Evolutionary conservation across 2,797 vertebrate genomes (phyloP).

Genomic region (Melanogrammus aeglefinus): DNA sequence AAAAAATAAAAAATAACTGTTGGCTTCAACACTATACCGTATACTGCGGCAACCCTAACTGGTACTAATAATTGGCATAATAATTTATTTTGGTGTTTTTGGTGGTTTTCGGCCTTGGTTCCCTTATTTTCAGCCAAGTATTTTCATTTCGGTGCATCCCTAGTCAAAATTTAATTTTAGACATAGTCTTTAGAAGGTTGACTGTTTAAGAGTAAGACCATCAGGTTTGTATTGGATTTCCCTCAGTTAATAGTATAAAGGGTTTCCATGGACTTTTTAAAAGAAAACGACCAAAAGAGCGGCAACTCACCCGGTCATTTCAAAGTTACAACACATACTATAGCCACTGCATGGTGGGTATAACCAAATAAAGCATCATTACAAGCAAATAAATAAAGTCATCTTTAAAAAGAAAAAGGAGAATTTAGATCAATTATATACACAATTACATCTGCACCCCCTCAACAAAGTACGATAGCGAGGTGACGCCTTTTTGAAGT

Average conservation of each 20-base stretch:
- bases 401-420: constrained; percentile 35
- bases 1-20: too few relatives aligned
- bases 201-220: not conserved
- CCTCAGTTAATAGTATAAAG: not conserved
- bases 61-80: too few relatives aligned
- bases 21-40: too few relatives aligned
- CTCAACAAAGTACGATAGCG: constrained; percentile 13
- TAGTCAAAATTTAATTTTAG: not conserved
- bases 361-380: constrained; percentile 33
- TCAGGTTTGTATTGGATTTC: not conserved
- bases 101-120: too few relatives aligned
- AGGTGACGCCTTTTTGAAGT: not conserved
- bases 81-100: too few relatives aligned
- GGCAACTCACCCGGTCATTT: not conserved
- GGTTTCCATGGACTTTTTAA: not conserved
- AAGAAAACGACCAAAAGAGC: not conserved
- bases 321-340: constrained; percentile 12
- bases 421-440: constrained; percentile 45
- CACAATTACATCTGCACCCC: constrained; percentile 46
- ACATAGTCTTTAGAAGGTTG: not conserved
- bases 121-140: too few relatives aligned
- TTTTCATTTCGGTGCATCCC: too few relatives aligned
- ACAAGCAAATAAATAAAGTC: constrained; percentile 52
- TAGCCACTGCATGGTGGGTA: constrained; percentile 22
- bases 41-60: too few relatives aligned